phyloP scores from a whole-genome alignment of 1,140 invertebrate genomes.

The Lethocerus indicus region DNA sequence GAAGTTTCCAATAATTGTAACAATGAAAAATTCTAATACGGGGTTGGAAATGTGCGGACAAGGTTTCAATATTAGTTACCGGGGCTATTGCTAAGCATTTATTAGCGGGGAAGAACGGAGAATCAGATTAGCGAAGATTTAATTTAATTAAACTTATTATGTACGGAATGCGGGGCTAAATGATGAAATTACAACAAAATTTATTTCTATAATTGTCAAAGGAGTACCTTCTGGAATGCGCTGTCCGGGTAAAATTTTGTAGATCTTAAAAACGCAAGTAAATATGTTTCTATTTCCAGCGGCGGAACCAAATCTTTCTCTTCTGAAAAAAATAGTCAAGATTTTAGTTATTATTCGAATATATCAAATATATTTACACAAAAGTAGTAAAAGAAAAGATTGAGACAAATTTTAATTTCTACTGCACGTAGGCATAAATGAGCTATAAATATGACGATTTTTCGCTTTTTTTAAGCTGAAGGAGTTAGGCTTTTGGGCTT shows the following conservation, averaged over 20 bases:
- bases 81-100: not conserved
- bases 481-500: too few relatives aligned
- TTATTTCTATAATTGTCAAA: not conserved
- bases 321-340: constrained; percentile 19
- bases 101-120: not conserved
- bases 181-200: too few relatives aligned
- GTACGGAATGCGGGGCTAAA: too few relatives aligned
- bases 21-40: not conserved
- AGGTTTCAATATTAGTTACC: not conserved
- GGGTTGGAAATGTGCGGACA: not conserved
- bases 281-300: constrained; percentile 21
- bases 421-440: too few relatives aligned
- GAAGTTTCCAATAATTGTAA: not conserved
- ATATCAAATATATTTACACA: too few relatives aligned
- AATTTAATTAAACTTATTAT: not conserved
- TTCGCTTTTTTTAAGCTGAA: too few relatives aligned
- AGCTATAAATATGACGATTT: too few relatives aligned
- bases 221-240: constrained; percentile 22
- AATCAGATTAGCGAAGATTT: not conserved
- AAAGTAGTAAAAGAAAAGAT: too few relatives aligned
- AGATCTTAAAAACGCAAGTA: constrained; percentile 25
- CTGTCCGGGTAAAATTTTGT: constrained; percentile 30
- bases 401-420: too few relatives aligned
- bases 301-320: constrained; percentile 24
- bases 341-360: not conserved